These are phyloP conservation scores for Rhinolophus ferrumequinum DNA, from an alignment of 2,113 vertebrate species.

Conservation along the genomic window DNA sequence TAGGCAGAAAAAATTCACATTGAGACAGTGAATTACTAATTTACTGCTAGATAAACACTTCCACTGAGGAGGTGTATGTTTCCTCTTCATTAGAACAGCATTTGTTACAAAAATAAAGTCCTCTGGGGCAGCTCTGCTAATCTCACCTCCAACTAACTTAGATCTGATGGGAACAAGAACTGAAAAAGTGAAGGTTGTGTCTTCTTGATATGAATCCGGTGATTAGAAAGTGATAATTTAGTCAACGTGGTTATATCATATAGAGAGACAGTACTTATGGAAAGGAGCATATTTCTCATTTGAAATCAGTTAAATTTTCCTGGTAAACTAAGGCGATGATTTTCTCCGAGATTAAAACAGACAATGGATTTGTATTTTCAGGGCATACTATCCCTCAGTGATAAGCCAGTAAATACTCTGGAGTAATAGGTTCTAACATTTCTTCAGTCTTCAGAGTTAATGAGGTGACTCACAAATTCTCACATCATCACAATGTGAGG, in stretches of 20 bases:
- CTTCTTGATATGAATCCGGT: not conserved
- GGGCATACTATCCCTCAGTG: not conserved
- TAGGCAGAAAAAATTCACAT: not conserved
- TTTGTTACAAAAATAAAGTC: conserved; percentile 15
- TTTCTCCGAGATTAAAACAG: not conserved
- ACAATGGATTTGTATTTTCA: not conserved
- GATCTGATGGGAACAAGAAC: not conserved
- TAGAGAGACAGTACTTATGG: not conserved
- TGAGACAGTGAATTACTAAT: not conserved
- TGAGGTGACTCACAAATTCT: not conserved
- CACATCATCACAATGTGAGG: not conserved
- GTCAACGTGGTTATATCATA: not conserved
- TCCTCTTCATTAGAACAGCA: conserved; percentile 28
- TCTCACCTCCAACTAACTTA: conserved; percentile 4
- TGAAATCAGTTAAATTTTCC: not conserved
- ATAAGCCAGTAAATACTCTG: not conserved
- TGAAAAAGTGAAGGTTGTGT: not conserved
- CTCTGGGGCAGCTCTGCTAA: not conserved
- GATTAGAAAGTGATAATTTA: conserved; percentile 9
- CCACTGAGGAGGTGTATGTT: not conserved
- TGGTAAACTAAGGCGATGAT: not conserved
- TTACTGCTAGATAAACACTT: conserved; percentile 37
- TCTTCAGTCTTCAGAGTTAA: not conserved
- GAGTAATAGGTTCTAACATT: not conserved
- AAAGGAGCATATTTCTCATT: not conserved